Evolutionary conservation across 2,888 invertebrate species (phyloP).

Genomic region (Andrena bicolor): DNA sequence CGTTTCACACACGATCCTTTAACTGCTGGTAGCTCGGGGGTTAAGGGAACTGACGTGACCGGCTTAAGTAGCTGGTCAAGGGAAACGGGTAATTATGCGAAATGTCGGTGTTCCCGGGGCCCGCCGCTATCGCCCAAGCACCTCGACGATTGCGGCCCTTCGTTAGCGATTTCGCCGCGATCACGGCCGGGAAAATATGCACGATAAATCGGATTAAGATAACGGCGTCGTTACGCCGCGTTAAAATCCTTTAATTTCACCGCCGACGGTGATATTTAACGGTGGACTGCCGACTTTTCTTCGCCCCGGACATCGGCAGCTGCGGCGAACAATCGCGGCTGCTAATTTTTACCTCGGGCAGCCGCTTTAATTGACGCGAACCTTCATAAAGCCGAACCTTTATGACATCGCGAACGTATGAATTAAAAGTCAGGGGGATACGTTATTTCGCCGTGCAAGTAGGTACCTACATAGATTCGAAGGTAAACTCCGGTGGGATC

Average conservation of each 20-base stretch:
- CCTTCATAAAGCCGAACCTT: conserved; percentile 3
- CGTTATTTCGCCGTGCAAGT: background rate
- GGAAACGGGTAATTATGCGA: conserved; percentile 74
- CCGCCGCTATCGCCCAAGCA: conserved; percentile 26
- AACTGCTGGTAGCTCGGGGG: conserved; percentile 72
- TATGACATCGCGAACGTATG: background rate
- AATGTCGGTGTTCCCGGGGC: conserved; percentile 68
- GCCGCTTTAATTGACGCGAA: conserved; percentile 25
- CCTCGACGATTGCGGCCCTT: conserved; percentile 50
- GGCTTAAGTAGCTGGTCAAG: conserved; percentile 74
- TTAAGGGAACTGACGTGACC: conserved; percentile 71
- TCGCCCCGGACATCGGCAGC: conserved; percentile 4
- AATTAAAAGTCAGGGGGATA: background rate
- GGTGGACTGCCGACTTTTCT: conserved; percentile 15
- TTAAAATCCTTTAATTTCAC: conserved; percentile 46
- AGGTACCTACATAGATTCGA: background rate
- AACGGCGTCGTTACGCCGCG: conserved; percentile 60
- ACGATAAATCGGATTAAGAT: conserved; percentile 70
- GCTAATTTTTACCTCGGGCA: background rate
- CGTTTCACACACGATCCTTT: conserved; percentile 72
- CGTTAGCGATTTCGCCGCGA: conserved; percentile 60
- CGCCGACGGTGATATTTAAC: conserved; percentile 26
- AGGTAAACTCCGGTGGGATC: too few relatives aligned
- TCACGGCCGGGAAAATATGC: conserved; percentile 17
- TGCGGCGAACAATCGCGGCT: conserved; percentile 14